A percentile compares a stretch with the other conserved stretches of the same genome.
Evolutionary conservation across 2,797 vertebrate genomes (phyloP).

Genomic region (Propithecus perrieri): DNA sequence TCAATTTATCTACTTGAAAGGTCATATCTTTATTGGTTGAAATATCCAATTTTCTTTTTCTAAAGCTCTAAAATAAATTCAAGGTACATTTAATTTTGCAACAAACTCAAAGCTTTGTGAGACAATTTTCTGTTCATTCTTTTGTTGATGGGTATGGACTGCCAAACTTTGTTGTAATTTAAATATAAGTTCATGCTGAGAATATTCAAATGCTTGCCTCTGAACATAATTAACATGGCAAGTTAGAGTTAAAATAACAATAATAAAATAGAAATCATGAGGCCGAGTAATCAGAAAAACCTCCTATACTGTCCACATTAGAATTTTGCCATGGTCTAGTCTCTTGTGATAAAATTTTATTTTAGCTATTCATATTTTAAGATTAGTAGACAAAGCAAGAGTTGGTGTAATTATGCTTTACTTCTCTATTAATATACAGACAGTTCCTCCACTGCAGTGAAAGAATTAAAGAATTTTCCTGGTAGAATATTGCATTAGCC

Average conservation of each 20-base stretch:
- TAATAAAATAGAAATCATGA: slow-evolving; percentile 7
- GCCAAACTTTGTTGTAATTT: slow-evolving; percentile 2
- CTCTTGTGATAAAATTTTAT: not conserved
- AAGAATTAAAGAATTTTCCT: not conserved
- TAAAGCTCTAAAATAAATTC: not conserved
- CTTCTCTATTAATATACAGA: not conserved
- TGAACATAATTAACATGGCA: slow-evolving; percentile 27
- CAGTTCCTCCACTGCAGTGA: not conserved
- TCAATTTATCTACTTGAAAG: not conserved
- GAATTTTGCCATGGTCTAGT: not conserved
- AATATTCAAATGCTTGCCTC: not conserved
- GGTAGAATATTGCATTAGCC: not conserved
- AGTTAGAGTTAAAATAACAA: slow-evolving; percentile 40
- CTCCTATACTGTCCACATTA: not conserved
- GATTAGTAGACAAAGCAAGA: not conserved
- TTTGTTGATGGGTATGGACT: not conserved
- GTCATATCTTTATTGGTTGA: not conserved
- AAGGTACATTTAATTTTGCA: not conserved
- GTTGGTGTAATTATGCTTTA: not conserved
- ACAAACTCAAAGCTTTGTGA: not conserved
- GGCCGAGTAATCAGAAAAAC: not conserved
- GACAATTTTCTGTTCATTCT: not conserved
- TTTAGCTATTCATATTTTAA: slow-evolving; percentile 2
- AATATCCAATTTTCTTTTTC: not conserved
- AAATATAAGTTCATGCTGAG: not conserved